These are phyloP conservation scores for Idris sp. DNA, from an alignment of 1,140 invertebrate genomes.

Conservation along the genomic window DNA sequence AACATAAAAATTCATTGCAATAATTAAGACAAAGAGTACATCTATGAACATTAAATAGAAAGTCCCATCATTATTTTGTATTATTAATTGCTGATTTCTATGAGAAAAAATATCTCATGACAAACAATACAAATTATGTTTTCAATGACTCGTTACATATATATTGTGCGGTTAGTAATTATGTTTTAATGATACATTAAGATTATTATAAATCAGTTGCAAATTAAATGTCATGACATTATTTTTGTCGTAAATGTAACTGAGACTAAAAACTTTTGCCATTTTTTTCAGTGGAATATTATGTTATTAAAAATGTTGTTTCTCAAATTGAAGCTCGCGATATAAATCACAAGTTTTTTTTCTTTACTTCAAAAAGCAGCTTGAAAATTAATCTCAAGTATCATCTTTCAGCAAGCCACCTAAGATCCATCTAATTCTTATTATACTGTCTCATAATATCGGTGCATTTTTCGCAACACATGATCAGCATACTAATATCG, in stretches of 20 bases:
- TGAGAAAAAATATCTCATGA: slow-evolving; percentile 15
- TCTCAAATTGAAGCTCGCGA: too few species aligned
- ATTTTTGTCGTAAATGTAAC: neutral
- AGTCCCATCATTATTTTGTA: slow-evolving; percentile 9
- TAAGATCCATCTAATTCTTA: slow-evolving; percentile 10
- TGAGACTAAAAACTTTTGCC: neutral
- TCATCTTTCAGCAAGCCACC: slow-evolving; percentile 10
- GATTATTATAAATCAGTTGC: slow-evolving; percentile 15
- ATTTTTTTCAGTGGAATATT: neutral
- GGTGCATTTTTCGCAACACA: slow-evolving; percentile 20
- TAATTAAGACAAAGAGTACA: slow-evolving; percentile 14
- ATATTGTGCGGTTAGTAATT: slow-evolving; percentile 2
- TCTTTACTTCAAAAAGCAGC: neutral
- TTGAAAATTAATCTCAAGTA: slow-evolving; percentile 6
- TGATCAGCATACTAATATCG: slow-evolving; percentile 33
- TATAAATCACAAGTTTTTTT: neutral
- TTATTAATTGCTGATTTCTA: neutral
- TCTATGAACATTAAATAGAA: slow-evolving; percentile 3
- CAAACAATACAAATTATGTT: slow-evolving; percentile 11
- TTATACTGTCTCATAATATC: slow-evolving; percentile 23
- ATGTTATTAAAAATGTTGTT: too few species aligned
- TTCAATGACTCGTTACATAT: slow-evolving; percentile 10
- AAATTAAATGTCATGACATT: slow-evolving; percentile 39
- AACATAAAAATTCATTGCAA: slow-evolving; percentile 19
- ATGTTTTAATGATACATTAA: slow-evolving; percentile 19